phyloP scores from a whole-genome alignment of 2,797 vertebrate genomes.

The Acanthiza pusilla region DNA sequence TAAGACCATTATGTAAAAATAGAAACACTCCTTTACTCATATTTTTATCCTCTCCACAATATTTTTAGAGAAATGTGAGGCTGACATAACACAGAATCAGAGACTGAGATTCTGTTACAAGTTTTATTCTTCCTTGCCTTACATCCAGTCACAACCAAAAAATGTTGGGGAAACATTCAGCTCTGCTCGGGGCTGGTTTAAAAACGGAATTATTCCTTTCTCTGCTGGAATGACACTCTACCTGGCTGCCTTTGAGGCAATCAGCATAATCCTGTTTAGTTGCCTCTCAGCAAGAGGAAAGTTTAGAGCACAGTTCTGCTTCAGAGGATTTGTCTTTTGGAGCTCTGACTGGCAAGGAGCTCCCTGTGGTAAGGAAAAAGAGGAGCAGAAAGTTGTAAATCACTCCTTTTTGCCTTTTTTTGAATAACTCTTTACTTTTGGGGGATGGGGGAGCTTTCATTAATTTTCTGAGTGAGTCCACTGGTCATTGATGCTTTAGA shows the following conservation, averaged over 20 bases:
- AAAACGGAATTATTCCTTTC: not conserved
- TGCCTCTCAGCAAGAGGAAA: not conserved
- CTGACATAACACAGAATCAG: not conserved
- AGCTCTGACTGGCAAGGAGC: not conserved
- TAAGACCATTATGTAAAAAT: conserved; percentile 23
- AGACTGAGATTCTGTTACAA: not conserved
- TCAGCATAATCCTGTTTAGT: not conserved
- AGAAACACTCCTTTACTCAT: not conserved
- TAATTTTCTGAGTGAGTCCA: not conserved
- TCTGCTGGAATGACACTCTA: not conserved
- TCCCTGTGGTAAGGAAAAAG: not conserved
- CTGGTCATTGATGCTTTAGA: conserved; percentile 7
- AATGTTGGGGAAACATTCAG: not conserved
- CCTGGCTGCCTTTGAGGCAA: not conserved
- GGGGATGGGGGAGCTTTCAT: not conserved
- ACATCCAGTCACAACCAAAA: not conserved
- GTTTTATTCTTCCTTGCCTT: not conserved
- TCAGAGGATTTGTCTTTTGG: not conserved
- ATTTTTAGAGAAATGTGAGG: not conserved
- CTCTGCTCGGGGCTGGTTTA: not conserved
- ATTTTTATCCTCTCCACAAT: not conserved
- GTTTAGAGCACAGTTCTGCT: not conserved
- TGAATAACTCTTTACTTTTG: not conserved
- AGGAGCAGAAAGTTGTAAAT: not conserved
- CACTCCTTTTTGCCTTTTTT: not conserved